These are phyloP conservation scores for Hemicordylus capensis DNA, from an alignment of 2,113 vertebrate species.

Conservation along the genomic window DNA sequence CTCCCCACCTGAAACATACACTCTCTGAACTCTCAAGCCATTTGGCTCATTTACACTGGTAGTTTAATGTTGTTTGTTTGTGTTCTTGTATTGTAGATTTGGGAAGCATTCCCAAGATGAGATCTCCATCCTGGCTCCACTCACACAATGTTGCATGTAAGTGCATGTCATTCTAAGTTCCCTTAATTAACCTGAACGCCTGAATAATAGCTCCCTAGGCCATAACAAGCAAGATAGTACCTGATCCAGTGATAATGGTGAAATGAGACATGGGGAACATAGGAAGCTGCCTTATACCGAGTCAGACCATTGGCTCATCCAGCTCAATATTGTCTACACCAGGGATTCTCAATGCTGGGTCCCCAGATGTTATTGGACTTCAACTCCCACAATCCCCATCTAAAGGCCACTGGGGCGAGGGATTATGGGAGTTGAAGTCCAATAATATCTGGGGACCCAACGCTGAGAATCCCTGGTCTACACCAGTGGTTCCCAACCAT, in stretches of 20 bases:
- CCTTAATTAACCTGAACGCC: neutral
- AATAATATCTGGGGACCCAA: too few species aligned
- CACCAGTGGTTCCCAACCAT: too few species aligned
- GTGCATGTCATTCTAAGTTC: constrained; percentile 43
- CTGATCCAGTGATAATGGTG: neutral
- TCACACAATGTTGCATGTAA: constrained; percentile 95
- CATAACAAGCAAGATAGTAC: neutral
- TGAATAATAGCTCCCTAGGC: neutral
- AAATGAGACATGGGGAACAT: too few species aligned
- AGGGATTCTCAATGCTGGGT: too few species aligned
- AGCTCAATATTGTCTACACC: too few species aligned
- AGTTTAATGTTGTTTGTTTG: neutral
- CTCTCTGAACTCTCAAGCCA: fast-evolving
- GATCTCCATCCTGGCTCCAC: constrained; percentile 90
- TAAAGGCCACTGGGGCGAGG: too few species aligned
- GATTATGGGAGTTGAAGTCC: too few species aligned
- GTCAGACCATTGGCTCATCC: too few species aligned
- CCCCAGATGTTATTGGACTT: too few species aligned
- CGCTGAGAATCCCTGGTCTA: too few species aligned
- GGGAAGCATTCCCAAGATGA: constrained; percentile 90
- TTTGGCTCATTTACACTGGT: neutral
- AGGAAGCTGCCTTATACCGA: too few species aligned
- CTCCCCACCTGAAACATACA: neutral
- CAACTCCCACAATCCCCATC: too few species aligned
- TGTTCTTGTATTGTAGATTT: constrained; percentile 78